Evolutionary conservation across 1,140 invertebrate species (phyloP), one percentile per base, ranked within the genome.

Genomic region (Drosophila lacteicornis): DNA sequence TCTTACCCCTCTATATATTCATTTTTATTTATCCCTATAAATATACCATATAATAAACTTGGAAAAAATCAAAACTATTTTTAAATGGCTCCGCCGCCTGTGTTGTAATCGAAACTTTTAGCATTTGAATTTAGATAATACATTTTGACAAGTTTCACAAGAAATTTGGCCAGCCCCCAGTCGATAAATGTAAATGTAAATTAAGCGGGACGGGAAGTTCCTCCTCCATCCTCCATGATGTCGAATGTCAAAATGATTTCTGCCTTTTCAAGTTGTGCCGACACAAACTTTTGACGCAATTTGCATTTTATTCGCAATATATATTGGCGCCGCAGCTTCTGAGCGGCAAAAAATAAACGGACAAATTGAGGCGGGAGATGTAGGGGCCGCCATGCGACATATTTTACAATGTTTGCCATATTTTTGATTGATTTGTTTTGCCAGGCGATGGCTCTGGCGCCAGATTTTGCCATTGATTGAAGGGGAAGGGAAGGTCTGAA

Each of bases 351-450:
- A 30, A 45, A 33, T 43, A 42, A 60, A 25, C 19, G 19, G 17
- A 56, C 38, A 67, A 51, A 67, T 43, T 40, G 30, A 67, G 13
- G 11, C n/a, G 42, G 63, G 15, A 12, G 3, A 19, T 58, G 43
- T 22, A 46, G 25, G 63, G 17, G 68, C 33, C 27, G 27, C 49
- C 50, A 77, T 84, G 53, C 63, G 80, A 78, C 80, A 81, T 47
- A 74, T 82, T 79, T 71, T 75, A 62, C 76, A 68, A 67, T 82
- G 73, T 76, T 47, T 69, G 38, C 49, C 63, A 78, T 43, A 63
- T 83, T 88, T 87, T 88, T 87, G 84, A 87, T 87, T 87, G 84
- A 87, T 87, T 87, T 87, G 84, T 87, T 87, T 87, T 87, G 84
- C 84, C 80, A 77, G 83, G 67, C 75, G 68, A 80, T 78, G 30